These are phyloP conservation scores for Neomonachus schauinslandi DNA, from an alignment of 2,113 vertebrate species.

Conservation along the genomic window DNA sequence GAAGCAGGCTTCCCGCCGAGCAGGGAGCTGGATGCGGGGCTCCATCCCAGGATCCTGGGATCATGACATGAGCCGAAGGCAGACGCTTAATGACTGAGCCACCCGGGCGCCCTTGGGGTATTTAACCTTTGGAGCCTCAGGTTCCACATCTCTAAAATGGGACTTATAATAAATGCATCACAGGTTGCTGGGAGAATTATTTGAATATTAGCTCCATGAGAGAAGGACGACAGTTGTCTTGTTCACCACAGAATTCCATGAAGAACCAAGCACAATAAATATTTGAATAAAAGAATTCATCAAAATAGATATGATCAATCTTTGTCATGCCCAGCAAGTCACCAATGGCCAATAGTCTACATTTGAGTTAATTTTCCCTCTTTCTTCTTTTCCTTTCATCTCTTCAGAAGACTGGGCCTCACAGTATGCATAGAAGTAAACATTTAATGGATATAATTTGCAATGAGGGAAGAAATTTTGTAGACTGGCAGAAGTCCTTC, in stretches of 20 bases:
- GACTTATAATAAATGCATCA: background rate
- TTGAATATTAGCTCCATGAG: background rate
- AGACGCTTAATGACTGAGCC: no score
- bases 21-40: no score
- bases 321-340: background rate
- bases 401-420: background rate
- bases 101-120: background rate
- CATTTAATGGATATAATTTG: background rate
- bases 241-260: background rate
- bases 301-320: background rate
- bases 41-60: no score
- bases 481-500: background rate
- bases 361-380: background rate
- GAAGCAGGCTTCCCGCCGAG: no score
- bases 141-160: slow-evolving; percentile 26
- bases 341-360: background rate
- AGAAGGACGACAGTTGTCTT: background rate
- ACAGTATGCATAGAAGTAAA: background rate
- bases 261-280: background rate
- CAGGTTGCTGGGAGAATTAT: background rate
- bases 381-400: background rate
- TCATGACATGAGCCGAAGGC: no score
- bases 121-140: background rate
- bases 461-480: slow-evolving; percentile 6
- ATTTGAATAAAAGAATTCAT: background rate